phyloP scores from a whole-genome alignment of 2,797 vertebrate species.

The Pangasius djambal region DNA sequence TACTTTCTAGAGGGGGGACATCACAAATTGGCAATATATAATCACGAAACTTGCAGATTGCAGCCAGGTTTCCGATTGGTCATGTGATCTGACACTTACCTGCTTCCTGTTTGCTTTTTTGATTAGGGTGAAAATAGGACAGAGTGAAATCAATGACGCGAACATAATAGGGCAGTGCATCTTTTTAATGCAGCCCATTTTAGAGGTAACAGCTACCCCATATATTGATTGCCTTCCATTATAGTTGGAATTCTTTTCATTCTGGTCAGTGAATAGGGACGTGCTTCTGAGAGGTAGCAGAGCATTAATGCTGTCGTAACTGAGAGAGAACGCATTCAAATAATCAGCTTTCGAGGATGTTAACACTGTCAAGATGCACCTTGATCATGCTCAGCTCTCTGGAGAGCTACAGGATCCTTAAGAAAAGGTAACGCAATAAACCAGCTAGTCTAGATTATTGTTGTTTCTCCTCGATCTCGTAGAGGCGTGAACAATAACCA shows the following conservation, averaged over 20 bases:
- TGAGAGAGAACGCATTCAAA: background rate
- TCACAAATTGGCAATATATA: background rate
- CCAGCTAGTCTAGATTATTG: background rate
- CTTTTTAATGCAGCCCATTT: slow-evolving; percentile 28
- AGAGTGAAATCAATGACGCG: slow-evolving; percentile 12
- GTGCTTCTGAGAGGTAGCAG: background rate
- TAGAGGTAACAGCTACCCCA: slow-evolving; percentile 26
- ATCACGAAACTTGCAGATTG: background rate
- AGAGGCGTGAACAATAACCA: background rate
- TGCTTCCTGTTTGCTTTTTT: slow-evolving; percentile 15
- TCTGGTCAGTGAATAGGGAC: background rate
- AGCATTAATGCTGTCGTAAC: background rate
- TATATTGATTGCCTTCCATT: slow-evolving; percentile 28
- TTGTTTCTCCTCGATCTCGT: background rate
- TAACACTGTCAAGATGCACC: background rate
- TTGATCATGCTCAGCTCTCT: background rate
- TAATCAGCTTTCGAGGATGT: background rate
- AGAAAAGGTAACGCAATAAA: background rate
- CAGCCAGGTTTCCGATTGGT: background rate
- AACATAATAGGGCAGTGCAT: slow-evolving; percentile 24
- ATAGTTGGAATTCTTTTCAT: slow-evolving; percentile 29
- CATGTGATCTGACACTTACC: background rate
- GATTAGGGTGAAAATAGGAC: slow-evolving; percentile 12
- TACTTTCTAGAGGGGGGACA: background rate
- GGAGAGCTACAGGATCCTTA: background rate